phyloP scores from a whole-genome alignment of 2,113 vertebrate species.

The Protomyctophum bolini region DNA sequence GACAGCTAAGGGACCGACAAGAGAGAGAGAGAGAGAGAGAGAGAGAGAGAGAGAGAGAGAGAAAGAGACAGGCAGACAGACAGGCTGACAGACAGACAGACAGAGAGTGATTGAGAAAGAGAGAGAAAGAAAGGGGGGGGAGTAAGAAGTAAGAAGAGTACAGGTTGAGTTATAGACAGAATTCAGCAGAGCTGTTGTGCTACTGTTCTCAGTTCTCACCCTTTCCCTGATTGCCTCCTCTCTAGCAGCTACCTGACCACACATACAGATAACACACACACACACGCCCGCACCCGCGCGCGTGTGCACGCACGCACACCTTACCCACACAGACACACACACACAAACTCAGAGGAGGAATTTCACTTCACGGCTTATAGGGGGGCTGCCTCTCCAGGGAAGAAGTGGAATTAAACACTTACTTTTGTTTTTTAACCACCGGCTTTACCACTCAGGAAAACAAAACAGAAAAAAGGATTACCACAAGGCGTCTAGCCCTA shows the following conservation, averaged over 20 bases:
- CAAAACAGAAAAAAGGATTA: slow-evolving; percentile 57
- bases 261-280: slow-evolving; percentile 36
- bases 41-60: neutral
- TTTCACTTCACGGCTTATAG: slow-evolving; percentile 47
- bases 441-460: slow-evolving; percentile 49
- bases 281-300: too few relatives aligned
- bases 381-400: slow-evolving; percentile 54
- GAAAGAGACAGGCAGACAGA: neutral
- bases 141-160: neutral
- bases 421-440: slow-evolving; percentile 55
- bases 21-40: slow-evolving; percentile 45
- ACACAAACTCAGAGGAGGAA: slow-evolving; percentile 25
- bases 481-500: slow-evolving; percentile 44
- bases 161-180: neutral
- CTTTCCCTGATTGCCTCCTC: slow-evolving; percentile 37
- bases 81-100: slow-evolving; percentile 17
- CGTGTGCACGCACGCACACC: too few relatives aligned
- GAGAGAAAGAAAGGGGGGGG: slow-evolving; percentile 26
- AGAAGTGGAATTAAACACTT: slow-evolving; percentile 65
- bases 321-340: neutral
- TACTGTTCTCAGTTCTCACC: slow-evolving; percentile 36
- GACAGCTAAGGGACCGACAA: slow-evolving; percentile 17
- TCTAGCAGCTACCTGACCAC: slow-evolving; percentile 55
- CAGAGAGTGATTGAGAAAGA: slow-evolving; percentile 48
- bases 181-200: slow-evolving; percentile 40